Base-by-base conservation (phyloP, 2,797 vertebrate genomes). In the Labroides dimidiatus region DNA sequence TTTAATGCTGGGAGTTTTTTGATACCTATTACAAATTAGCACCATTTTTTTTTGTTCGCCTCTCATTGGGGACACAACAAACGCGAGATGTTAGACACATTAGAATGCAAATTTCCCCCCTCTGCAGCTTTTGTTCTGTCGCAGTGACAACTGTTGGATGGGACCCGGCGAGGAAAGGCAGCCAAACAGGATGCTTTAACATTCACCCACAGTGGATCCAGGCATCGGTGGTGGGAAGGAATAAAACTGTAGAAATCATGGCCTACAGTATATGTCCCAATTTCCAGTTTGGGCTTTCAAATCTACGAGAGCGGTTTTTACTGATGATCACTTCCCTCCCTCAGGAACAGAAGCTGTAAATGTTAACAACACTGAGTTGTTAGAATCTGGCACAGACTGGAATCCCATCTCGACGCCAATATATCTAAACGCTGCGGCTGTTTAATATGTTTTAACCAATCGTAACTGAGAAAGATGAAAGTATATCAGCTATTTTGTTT, bases 1-100 rank as follows among this genome's bases (percentile, higher is more conserved):
- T 81, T 81, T 80, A 78, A 84, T 77, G 73, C 80, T 27, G 70
- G 53, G 50, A 82, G n/a, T n/a, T 60, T 87, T 85, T 81, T 72
- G 66, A 80, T 85, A 88, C 85, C 75, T 84, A 59, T 80, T 86
- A 79, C 78, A 87, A 87, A 90, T 85, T 84, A 78, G 76, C 54
- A 13, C 27, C 5, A 1, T 65, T 83, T 75, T 65, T 83, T 75
- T 59, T 60, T 45, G 16, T 16, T 13, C 16, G 17, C 57, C 27
- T 42, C 77, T 69, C 86, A 81, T 79, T 61, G 0, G 85, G 84
- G 84, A 84, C 84, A 73, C 69, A 78, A 82, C 83, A 83, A 85
- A 86, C 75, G 65, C 1, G 56, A 84, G 81, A 78, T n/a, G 45
- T 68, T 36, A 20, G 41, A 63, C 69, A 27, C 76, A 79, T 85